Percentiles rank a stretch among this genome's conserved stretches.
Evolutionary conservation across 2,888 invertebrate genomes (phyloP).

Genomic region (Pyralis farinalis): DNA sequence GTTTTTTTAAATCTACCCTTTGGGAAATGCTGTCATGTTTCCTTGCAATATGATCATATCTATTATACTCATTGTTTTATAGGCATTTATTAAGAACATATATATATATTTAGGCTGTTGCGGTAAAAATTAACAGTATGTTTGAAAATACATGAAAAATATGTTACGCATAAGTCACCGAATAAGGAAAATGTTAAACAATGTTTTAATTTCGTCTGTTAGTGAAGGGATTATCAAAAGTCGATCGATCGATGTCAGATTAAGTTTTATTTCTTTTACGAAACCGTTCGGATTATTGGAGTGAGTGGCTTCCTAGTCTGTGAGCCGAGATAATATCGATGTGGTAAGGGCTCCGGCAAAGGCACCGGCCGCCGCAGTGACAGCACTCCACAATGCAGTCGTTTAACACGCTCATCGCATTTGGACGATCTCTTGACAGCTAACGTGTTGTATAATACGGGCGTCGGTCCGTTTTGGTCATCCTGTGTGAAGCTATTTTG

Average conservation of each 20-base stretch:
- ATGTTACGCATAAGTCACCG: too few species aligned
- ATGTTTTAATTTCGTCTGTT: conserved; percentile 20
- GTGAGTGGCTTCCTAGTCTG: conserved; percentile 51
- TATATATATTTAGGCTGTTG: too few species aligned
- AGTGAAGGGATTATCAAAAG: conserved; percentile 31
- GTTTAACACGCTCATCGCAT: conserved; percentile 76
- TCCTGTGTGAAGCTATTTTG: conserved; percentile 21
- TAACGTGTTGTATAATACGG: conserved; percentile 42
- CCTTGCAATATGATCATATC: too few species aligned
- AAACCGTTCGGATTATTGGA: conserved; percentile 30
- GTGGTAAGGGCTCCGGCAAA: conserved; percentile 44
- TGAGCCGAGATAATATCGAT: conserved; percentile 58
- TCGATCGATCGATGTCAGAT: conserved; percentile 45
- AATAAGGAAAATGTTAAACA: conserved; percentile 15
- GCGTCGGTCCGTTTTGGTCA: conserved; percentile 36
- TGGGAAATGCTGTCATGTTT: too few species aligned
- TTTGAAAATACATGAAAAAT: too few species aligned
- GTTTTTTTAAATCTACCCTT: too few species aligned
- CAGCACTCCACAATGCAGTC: conserved; percentile 70
- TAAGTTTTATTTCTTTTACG: conserved; percentile 38
- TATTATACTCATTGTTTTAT: too few species aligned
- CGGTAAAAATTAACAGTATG: too few species aligned
- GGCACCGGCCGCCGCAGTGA: conserved; percentile 60
- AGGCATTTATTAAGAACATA: too few species aligned
- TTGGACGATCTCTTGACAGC: conserved; percentile 67